Evolutionary conservation across 2,888 invertebrate genomes (phyloP), one percentile per base, ranked within the genome.

Genomic region (Steromphala cineraria): DNA sequence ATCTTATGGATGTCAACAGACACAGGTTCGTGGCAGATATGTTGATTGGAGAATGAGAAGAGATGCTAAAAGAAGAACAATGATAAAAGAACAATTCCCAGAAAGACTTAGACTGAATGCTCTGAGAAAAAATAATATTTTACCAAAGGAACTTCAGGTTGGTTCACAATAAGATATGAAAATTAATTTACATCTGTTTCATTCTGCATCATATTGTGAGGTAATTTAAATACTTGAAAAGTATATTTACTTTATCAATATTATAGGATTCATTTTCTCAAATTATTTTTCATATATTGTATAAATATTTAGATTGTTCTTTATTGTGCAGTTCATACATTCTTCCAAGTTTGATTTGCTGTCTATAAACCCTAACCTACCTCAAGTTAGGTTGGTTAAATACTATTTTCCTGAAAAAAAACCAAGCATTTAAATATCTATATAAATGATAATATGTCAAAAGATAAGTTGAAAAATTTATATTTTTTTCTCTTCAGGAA

Each of bases 31-130:
- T 55, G 24, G 53, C 0, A 80, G 81, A n/a, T 85, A 84, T 67
- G 67, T 82, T 4, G 87, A 97, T 92, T 96, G 96, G 95, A 95
- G 95, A 90, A 98, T 98, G 97, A 95, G 96, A 74, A 95, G 96
- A 84, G 99, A 99, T 93, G 96, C 96, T 0, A 97, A 97, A 91
- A 95, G 97, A 52, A 95, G 98, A 79, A 95, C 96, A 89, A 94
- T 96, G 90, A 95, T 96, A 0, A 95, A 95, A 55, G 96, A 97
- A 91, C 95, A 96, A 92, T 97, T 96, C 67, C 95, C 96, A 0
- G 95, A 96, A 82, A 95, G 98, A 85, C 94, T 97, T 80, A 95
- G 98, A 81, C 94, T 97, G 0, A 96, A 98, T 93, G 96, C 97
- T 0, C 91, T 99, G 81, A 95, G 97, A 80, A 97, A 96, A 92